These are phyloP conservation scores for Geodia barretti DNA, from an alignment of 37 sponge, comb jelly and placozoan species.

Conservation along the genomic window DNA sequence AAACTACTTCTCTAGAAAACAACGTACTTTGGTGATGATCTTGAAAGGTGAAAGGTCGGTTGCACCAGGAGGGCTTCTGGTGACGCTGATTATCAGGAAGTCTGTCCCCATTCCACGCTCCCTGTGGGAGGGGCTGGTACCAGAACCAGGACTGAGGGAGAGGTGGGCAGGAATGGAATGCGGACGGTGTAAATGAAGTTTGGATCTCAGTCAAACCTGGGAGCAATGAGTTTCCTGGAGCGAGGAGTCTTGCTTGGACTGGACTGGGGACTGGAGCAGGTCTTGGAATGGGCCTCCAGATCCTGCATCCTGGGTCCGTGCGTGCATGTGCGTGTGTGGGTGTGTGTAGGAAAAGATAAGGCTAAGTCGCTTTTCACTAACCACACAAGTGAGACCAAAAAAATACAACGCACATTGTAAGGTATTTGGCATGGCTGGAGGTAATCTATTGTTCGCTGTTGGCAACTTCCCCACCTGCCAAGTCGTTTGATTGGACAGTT, in stretches of 20 bases:
- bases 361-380: too few relatives aligned
- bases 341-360: too few relatives aligned
- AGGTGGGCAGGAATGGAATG: neutral
- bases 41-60: conserved; percentile 83
- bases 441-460: too few relatives aligned
- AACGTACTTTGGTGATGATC: conserved; percentile 76
- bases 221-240: neutral
- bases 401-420: too few relatives aligned
- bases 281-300: conserved; percentile 63
- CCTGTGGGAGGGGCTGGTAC: neutral
- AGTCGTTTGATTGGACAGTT: neutral
- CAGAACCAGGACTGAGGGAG: neutral
- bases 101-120: neutral
- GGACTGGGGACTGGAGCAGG: conserved; percentile 31
- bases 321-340: too few relatives aligned
- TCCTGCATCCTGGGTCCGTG: conserved; percentile 66
- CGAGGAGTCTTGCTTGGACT: neutral
- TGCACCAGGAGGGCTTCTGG: conserved; percentile 48
- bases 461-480: too few relatives aligned
- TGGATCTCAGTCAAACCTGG: too few relatives aligned
- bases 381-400: too few relatives aligned
- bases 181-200: neutral
- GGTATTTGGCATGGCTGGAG: too few relatives aligned
- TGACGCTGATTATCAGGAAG: conserved; percentile 61
- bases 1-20: too few relatives aligned